Evolutionary conservation across 2,888 invertebrate species (phyloP), one percentile per base, ranked within the genome.

Genomic region (Chouioia cunea): DNA sequence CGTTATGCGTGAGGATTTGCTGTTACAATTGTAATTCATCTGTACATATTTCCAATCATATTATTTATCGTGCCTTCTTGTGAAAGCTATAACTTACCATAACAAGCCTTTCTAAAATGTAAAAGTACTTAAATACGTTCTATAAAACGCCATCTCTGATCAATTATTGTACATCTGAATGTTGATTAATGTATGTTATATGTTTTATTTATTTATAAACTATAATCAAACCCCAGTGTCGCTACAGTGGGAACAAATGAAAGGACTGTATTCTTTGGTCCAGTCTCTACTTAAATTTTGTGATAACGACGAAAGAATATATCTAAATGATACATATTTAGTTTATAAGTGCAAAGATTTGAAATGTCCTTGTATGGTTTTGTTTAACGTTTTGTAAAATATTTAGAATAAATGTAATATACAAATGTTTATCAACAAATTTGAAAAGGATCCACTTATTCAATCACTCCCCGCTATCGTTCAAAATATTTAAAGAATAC

Each of bases 51-150:
- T 60, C 52, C 50, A 73, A 48, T 67, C 62, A 65, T 70, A 70
- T 68, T 71, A 58, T 71, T 73, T 67, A 71, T 73, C 52, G 68
- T 73, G 71, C 71, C 71, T 73, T 73, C 59, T 64, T 43, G 27
- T 66, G 59, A 65, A 70, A 70, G 62, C 62, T 43, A 63, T 59
- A 2, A 27, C 57, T 43, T 65, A 62, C 46, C 27, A n/a, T 67
- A 44, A 50, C 53, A 66, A 69, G 71, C 54, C 56, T 70, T 71
- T 71, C 36, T 56, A 22, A 50, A 47, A 23, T 54, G 27, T 22
- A 64, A 23, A n/a, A 36, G n/a, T 56, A 22, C 10, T 44, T 58
- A 50, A 18, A n/a, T 54, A 54, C 16, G 22, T 62, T 36, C 18
- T 43, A n/a, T 47, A 22, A 36, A 47, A 46, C 44, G 43, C 47